Evolutionary conservation across 2,797 vertebrate species (phyloP).

Genomic region (Peromyscus nudipes): DNA sequence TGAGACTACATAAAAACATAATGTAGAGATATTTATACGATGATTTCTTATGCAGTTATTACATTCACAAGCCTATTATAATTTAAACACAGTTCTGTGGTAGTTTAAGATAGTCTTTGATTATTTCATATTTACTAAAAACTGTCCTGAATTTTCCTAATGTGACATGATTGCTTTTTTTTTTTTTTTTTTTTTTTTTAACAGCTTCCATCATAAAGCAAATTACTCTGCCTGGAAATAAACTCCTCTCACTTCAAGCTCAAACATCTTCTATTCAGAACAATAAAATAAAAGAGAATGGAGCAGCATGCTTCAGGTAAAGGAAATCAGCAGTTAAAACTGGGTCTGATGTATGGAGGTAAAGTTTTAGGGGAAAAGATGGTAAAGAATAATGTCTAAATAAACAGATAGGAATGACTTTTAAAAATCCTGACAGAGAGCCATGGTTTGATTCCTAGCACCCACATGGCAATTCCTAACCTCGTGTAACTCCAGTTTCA

Average conservation of each 20-base stretch:
- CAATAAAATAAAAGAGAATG: conserved; percentile 87
- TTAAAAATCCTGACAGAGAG: background rate
- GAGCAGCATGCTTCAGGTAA: conserved; percentile 90
- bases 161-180: conserved; percentile 59
- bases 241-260: conserved; percentile 88
- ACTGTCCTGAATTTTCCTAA: conserved; percentile 71
- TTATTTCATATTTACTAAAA: conserved; percentile 66
- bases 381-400: background rate
- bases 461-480: background rate
- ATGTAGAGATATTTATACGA: conserved; percentile 38
- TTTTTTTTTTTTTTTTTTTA: conserved; percentile 62
- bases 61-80: conserved; percentile 49
- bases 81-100: conserved; percentile 64
- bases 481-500: background rate
- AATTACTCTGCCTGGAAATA: conserved; percentile 89
- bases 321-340: conserved; percentile 77
- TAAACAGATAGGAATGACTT: conserved; percentile 56
- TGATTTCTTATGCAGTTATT: conserved; percentile 14
- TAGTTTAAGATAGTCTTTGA: conserved; percentile 68
- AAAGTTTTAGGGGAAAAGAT: conserved; percentile 51
- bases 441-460: background rate
- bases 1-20: conserved; percentile 28
- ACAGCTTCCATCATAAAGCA: conserved; percentile 90
- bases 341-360: conserved; percentile 72
- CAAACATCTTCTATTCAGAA: conserved; percentile 87